Evolutionary conservation across 2,113 vertebrate species (phyloP), one percentile per base, ranked within the genome.

Genomic region (Calidris pygmaea): DNA sequence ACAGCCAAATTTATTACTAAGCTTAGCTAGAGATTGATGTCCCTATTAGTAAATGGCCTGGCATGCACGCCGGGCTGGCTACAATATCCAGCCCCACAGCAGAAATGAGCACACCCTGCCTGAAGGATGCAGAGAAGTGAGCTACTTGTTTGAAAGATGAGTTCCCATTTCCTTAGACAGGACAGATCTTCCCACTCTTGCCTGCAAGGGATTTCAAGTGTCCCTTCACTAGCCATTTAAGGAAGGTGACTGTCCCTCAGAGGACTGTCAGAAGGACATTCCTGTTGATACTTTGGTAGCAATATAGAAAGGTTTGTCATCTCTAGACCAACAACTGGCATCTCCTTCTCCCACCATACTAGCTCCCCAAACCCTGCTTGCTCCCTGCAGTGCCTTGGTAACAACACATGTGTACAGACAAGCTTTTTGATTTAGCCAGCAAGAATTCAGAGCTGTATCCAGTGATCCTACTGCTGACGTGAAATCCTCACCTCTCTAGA

Each of bases 1-100:
- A 89, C 83, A 68, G 94, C 65, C 79, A 85, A 50, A 92, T 67
- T 91, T 65, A 90, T 94, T 93, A 86, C 90, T 88, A 78, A 93
- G 83, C 78, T 93, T 43, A 85, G 59, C 35, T 50, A 66, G 35
- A 77, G 86, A 90, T 20, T 19, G 92, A 92, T 93, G 77, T 48
- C 62, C 80, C 58, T 63, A 60, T 89, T 93, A 89, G 77, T 90
- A 91, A 93, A 96, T 50, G 80, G 89, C 66, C 84, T 87, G 80
- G 92, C 95, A 89, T 37, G 72, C 70, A 72, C 62, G 60, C 1
- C 70, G 73, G 77, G 86, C 92, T 85, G 86, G 37, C 39, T 50
- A 12, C 58, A 95, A 39, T 2, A 62, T 29, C 58, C 73, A 91
- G 74, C 76, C 77, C 63, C 70, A 15, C 2, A 5, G 73, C 52